Base-by-base conservation (phyloP, 2,888 invertebrate genomes). In the Hybos culiciformis region DNA sequence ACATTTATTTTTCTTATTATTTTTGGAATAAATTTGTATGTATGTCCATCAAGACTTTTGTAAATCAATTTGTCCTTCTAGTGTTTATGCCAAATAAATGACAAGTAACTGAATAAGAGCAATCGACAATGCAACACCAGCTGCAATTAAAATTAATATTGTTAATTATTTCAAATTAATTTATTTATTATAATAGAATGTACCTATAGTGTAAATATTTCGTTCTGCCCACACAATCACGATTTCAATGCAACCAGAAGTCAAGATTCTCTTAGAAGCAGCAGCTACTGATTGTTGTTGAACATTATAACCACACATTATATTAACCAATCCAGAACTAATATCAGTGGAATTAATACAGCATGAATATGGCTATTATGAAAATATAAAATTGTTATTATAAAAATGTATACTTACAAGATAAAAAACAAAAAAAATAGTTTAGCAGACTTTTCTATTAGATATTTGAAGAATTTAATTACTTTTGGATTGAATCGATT, bases 351-450 rank as follows among this genome's bases (percentile, higher is more conserved):
- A 83, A 67, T 91, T 90, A 52, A 87, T 85, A 60, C 93, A 93
- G 64, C 93, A 93, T n/a, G 91, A 91, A 68, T 84, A 91, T 39
- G 94, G 93, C n/a, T n/a, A n/a, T n/a, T n/a, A n/a, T n/a, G n/a
- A n/a, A n/a, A n/a, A n/a, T n/a, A n/a, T n/a, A n/a, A n/a, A n/a
- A n/a, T n/a, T n/a, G n/a, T n/a, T n/a, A n/a, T n/a, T n/a, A n/a
- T n/a, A n/a, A n/a, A n/a, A n/a, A n/a, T n/a, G n/a, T n/a, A n/a
- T n/a, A n/a, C n/a, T n/a, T n/a, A n/a, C n/a, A n/a, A n/a, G n/a
- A n/a, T n/a, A n/a, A n/a, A n/a, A n/a, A n/a, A n/a, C n/a, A n/a
- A n/a, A n/a, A n/a, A n/a, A n/a, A n/a, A n/a, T n/a, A n/a, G n/a
- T n/a, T n/a, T n/a, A n/a, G n/a, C n/a, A n/a, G n/a, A n/a, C n/a